A percentile compares a stretch with the other conserved stretches of the same genome.
Evolutionary conservation across 1,140 invertebrate species (phyloP).

Genomic region (Calosoma granatense): DNA sequence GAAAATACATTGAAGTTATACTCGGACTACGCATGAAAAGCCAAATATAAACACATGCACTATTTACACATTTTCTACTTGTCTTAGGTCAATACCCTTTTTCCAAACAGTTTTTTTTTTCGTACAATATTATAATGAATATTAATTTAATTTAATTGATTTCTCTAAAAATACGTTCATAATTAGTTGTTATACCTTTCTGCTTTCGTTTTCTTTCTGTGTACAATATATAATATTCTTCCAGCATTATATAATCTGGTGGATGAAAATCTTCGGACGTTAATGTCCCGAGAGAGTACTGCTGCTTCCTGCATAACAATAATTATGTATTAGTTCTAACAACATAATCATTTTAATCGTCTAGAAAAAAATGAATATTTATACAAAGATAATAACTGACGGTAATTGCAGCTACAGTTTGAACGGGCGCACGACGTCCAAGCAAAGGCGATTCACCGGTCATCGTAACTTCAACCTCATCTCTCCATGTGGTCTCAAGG

Average conservation of each 20-base stretch:
- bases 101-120: neutral
- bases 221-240: slow-evolving; percentile 59
- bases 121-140: too few species aligned
- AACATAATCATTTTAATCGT: too few species aligned
- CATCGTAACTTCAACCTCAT: slow-evolving; percentile 46
- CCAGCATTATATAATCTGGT: slow-evolving; percentile 58
- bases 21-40: neutral
- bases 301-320: slow-evolving; percentile 43
- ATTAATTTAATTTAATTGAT: too few species aligned
- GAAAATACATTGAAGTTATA: slow-evolving; percentile 10
- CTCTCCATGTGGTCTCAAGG: slow-evolving; percentile 57
- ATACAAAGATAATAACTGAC: slow-evolving; percentile 26
- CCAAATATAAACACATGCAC: slow-evolving; percentile 8
- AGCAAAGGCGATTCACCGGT: slow-evolving; percentile 40
- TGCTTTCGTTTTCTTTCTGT: slow-evolving; percentile 52
- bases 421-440: slow-evolving; percentile 24
- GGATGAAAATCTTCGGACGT: slow-evolving; percentile 54
- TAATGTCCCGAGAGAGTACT: slow-evolving; percentile 52
- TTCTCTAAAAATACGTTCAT: too few species aligned
- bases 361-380: too few species aligned
- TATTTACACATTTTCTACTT: slow-evolving; percentile 3
- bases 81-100: neutral
- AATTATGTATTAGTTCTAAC: too few species aligned
- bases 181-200: slow-evolving; percentile 41
- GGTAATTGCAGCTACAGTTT: slow-evolving; percentile 31